phyloP scores from a whole-genome alignment of 2,113 vertebrate genomes.

The Neogale vison region DNA sequence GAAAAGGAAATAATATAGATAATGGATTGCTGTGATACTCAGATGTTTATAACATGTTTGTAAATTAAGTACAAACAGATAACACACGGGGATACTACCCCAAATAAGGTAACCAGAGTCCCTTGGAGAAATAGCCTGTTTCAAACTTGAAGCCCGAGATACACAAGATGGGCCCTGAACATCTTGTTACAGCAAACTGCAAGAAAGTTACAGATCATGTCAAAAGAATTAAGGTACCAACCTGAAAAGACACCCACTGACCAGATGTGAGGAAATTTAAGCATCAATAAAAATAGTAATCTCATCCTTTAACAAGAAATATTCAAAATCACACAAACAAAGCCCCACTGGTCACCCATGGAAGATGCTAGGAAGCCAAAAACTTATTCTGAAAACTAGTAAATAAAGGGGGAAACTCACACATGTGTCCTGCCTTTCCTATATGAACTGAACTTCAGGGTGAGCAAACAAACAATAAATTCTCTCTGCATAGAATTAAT shows the following conservation, averaged over 20 bases:
- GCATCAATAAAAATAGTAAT: not conserved
- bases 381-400: not conserved
- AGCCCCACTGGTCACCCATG: not conserved
- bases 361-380: not conserved
- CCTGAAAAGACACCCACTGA: not conserved
- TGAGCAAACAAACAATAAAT: not conserved
- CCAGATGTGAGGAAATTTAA: not conserved
- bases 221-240: not conserved
- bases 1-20: not conserved
- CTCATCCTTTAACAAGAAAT: not conserved
- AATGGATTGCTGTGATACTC: not conserved
- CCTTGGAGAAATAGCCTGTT: not conserved
- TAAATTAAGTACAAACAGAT: not conserved
- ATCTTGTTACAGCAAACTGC: not conserved
- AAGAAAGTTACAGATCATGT: not conserved
- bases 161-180: not conserved
- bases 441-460: not conserved
- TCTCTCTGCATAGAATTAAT: not conserved
- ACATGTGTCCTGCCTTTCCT: not conserved
- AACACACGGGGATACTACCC: not conserved
- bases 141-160: not conserved
- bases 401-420: not conserved
- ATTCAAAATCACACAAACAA: not conserved
- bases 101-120: not conserved
- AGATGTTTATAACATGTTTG: not conserved